Conservation (phyloP, 2,888 invertebrate genomes). For the Cosmia pyralina region DNA sequence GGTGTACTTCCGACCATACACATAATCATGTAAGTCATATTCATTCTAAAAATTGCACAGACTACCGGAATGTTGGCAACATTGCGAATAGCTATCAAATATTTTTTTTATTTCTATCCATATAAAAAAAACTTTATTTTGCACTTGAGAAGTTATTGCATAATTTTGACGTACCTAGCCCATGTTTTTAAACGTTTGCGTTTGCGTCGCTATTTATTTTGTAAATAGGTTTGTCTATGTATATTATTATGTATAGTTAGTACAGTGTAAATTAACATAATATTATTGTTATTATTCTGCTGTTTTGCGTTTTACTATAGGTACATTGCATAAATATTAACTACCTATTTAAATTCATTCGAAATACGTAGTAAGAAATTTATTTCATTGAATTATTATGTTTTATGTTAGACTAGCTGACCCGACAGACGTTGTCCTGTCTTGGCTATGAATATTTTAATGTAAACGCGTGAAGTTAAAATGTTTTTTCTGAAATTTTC, state of each 20-base stretch:
- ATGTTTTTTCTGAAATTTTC: no score
- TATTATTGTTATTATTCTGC: neutral
- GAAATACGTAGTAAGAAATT: constrained; percentile 2
- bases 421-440: no score
- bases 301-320: constrained; percentile 10
- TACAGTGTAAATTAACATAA: neutral
- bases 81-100: neutral
- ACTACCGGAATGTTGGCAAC: neutral
- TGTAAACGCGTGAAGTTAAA: no score
- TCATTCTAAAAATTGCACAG: neutral
- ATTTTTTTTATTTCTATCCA: neutral
- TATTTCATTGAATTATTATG: neutral
- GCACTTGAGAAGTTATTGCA: neutral
- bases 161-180: neutral
- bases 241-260: neutral
- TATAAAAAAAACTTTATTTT: neutral
- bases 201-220: neutral
- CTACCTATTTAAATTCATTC: neutral
- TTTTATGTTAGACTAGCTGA: constrained; percentile 3
- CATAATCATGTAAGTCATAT: constrained; percentile 50
- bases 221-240: neutral
- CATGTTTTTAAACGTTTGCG: neutral
- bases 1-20: constrained; percentile 36
- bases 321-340: no score
- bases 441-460: no score